Evolutionary conservation across 2,113 vertebrate genomes (phyloP).

Genomic region (Pycnonotus jocosus): DNA sequence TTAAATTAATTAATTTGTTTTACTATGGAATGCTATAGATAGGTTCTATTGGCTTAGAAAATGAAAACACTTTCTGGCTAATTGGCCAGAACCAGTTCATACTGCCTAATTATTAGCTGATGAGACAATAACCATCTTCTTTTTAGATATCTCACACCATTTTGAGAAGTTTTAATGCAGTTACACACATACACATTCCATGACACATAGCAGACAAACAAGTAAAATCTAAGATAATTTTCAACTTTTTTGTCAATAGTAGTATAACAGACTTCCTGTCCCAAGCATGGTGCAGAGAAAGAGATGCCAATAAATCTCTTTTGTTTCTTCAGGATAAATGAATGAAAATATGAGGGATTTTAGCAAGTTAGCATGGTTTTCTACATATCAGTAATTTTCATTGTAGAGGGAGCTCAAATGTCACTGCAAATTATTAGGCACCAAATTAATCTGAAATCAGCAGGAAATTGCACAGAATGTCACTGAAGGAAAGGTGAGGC

Average conservation of each 20-base stretch:
- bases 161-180: not conserved
- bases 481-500: not conserved
- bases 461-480: not conserved
- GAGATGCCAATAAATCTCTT: not conserved
- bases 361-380: not conserved
- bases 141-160: not conserved
- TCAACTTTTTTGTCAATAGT: not conserved
- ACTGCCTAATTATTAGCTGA: not conserved
- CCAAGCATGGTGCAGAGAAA: not conserved
- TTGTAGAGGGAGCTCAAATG: not conserved
- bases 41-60: not conserved
- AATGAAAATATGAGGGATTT: not conserved
- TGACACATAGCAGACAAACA: not conserved
- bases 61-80: not conserved
- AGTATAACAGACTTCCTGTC: not conserved
- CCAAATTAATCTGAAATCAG: not conserved
- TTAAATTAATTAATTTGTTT: conserved; percentile 19
- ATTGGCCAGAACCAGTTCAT: not conserved
- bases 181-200: not conserved
- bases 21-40: not conserved
- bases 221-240: not conserved
- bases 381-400: not conserved
- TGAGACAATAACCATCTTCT: not conserved
- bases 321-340: not conserved
- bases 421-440: not conserved